Base-by-base conservation (phyloP, 53 echinoderm and acorn worm species). In the Temnopleurus reevesii region DNA sequence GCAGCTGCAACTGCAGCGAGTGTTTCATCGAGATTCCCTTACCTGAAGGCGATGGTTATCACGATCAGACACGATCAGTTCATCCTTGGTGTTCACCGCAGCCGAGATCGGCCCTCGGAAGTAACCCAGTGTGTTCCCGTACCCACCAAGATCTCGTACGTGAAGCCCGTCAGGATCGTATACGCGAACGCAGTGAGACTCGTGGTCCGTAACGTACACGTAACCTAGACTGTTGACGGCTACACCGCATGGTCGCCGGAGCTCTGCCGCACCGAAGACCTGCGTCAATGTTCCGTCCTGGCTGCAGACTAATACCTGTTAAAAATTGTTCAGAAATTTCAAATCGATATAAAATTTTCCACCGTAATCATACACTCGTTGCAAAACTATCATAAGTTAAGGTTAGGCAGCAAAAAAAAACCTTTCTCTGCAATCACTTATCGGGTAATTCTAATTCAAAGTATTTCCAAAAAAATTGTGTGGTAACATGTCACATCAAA, bases 11-110 rank as follows among this genome's bases (percentile, higher is more conserved):
- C n/a, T n/a, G n/a, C n/a, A n/a, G n/a, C n/a, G n/a, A n/a, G n/a
- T n/a, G n/a, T n/a, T n/a, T n/a, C n/a, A n/a, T n/a, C n/a, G n/a
- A n/a, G n/a, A n/a, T n/a, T n/a, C n/a, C 36, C 53, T 33, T 17
- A 94, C 87, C 89, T 94, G 94, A 1, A 94, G 45, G 10, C 99
- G 92, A 77, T 95, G 95, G 76, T 99, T 99, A 45, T 99, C 99
- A 8, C 99, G 85, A 80, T 99, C 99, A 0, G 99, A 94, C 10
- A 99, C 94, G 83, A 99, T 86, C 49, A 99, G 89, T 51, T 99
- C 91, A 56, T 99, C 95, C 46, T 90, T 90, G 83, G 93, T 96
- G 89, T 96, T 96, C 21, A 99, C 91, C 8, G 92, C 93, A 13
- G 94, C 93, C 35, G 93, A 90, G 43, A 99, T 91, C 12, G 99